Base-by-base conservation (phyloP, 2,797 vertebrate genomes). In the Aplochiton taeniatus region DNA sequence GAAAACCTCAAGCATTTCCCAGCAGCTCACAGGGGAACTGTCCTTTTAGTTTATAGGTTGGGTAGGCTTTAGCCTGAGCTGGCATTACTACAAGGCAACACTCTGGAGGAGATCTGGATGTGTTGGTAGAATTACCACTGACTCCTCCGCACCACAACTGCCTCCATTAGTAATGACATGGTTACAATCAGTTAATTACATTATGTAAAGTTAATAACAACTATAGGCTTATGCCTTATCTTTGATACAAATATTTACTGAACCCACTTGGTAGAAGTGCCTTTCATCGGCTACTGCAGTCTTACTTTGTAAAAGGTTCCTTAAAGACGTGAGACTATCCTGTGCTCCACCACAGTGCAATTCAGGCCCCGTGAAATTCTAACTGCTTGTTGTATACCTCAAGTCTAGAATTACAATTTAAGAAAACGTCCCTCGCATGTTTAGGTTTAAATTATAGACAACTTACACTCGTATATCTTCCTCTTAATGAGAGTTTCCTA, bases 381-480 rank as follows among this genome's bases (percentile, higher is more conserved):
- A 87, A 79, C 67, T 12, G 19, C 65, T 69, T 56, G 70, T 45
- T 9, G 46, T 14, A 76, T 70, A 72, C 67, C 77, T 82, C 73
- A 61, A 65, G 31, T 69, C 79, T 83, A 47, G 79, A 89, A 87
- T 87, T 81, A 85, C 79, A 70, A 73, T 84, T 82, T 78, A 77
- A 73, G 56, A 67, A 82, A 84, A 83, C 61, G 66, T 70, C 63
- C 77, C 79, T 76, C 68, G 17, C 72, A 42, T 81, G 76, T 83
- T 82, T 80, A 74, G 83, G 82, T 82, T 77, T 69, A 90, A 90
- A 90, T 91, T 90, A n/a, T n/a, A 88, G 85, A 74, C 75, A 74
- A 75, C 66, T 72, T 73, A 58, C 46, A 47, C 81, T 84, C 84
- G 60, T 87, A 83, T 85, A 90, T 90, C 86, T 84, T 88, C 75